A percentile compares a stretch with the other conserved stretches of the same genome.
These are phyloP conservation scores for Cheirogaleus medius DNA, from an alignment of 2,113 vertebrate species.

Conservation along the genomic window DNA sequence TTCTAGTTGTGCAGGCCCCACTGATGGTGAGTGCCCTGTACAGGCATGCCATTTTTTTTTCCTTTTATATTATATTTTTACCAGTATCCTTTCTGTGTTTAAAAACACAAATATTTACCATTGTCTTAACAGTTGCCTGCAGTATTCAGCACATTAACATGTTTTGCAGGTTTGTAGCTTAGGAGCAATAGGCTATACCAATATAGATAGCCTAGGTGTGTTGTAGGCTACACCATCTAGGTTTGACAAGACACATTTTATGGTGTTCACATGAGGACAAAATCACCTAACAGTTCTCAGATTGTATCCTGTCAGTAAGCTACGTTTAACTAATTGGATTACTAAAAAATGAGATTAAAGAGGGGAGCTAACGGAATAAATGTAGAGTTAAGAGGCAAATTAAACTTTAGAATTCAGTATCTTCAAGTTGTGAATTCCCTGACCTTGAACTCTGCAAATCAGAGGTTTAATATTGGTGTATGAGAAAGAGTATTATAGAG, in stretches of 20 bases:
- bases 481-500: background rate
- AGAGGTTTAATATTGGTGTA: background rate
- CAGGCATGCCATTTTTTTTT: background rate
- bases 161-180: background rate
- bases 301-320: background rate
- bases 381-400: background rate
- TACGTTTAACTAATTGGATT: background rate
- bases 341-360: background rate
- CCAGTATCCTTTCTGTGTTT: background rate
- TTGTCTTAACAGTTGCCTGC: too few relatives aligned
- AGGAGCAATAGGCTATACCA: background rate
- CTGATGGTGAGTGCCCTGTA: background rate
- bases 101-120: background rate
- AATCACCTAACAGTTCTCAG: background rate
- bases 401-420: background rate
- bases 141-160: background rate
- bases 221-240: background rate
- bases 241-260: background rate
- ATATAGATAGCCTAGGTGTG: background rate
- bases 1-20: background rate
- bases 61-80: background rate
- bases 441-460: background rate
- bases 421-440: background rate
- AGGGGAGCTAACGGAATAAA: background rate
- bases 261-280: background rate